A percentile compares a stretch with the other conserved stretches of the same genome.
Evolutionary conservation across 2,888 invertebrate species (phyloP).

Genomic region (Andrena praecox): DNA sequence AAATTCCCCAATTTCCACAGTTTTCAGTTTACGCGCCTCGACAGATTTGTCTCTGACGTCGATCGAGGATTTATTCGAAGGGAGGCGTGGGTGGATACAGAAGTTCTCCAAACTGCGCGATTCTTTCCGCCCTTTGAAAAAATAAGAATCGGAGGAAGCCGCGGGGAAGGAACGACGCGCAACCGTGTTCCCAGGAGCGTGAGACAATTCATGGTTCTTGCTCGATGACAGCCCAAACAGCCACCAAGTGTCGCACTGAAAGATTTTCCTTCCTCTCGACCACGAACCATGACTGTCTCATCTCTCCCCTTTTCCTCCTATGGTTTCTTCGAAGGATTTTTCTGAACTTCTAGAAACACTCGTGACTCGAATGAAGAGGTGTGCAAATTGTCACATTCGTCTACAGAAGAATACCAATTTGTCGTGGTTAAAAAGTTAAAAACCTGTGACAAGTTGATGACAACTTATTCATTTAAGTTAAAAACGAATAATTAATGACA

Average conservation of each 20-base stretch:
- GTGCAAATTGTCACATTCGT: neutral
- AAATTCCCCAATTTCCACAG: neutral
- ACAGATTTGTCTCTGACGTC: neutral
- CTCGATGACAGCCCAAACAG: conserved; percentile 62
- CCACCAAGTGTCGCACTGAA: conserved; percentile 44
- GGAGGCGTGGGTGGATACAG: conserved; percentile 19
- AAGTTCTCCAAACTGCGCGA: conserved; percentile 7
- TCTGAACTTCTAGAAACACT: conserved; percentile 20
- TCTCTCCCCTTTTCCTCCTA: neutral
- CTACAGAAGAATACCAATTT: too few species aligned
- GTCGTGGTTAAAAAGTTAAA: too few species aligned
- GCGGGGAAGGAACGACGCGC: conserved; percentile 25
- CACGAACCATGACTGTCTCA: neutral
- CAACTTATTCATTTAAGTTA: too few species aligned
- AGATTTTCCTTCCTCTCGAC: conserved; percentile 54
- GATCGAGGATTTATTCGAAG: neutral
- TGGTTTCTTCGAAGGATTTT: conserved; percentile 50
- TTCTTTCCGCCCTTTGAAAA: conserved; percentile 35
- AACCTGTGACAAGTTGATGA: too few species aligned
- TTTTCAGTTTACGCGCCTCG: neutral
- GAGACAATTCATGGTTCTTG: conserved; percentile 71
- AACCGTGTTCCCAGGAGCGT: conserved; percentile 53
- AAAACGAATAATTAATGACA: too few species aligned
- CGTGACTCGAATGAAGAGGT: neutral
- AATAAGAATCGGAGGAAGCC: conserved; percentile 51